Evolutionary conservation across 2,888 invertebrate genomes (phyloP), one percentile per base, ranked within the genome.

Genomic region (Hirtodrosophila trivittata): DNA sequence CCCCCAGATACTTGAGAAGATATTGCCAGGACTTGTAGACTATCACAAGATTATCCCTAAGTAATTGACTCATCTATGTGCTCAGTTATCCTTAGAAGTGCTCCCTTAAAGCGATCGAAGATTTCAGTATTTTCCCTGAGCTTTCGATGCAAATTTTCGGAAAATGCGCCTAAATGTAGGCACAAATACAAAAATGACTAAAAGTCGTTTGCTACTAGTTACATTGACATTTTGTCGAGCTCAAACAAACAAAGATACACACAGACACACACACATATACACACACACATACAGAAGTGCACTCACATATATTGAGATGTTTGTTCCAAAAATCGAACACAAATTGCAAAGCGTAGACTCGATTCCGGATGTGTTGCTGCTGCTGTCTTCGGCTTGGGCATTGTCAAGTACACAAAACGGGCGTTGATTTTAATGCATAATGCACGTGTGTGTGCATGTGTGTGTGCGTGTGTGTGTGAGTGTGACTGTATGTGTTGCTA

Each of bases 381-480:
- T 70, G 45, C 52, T 76, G 77, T 76, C 71, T 76, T 77, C 56
- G 66, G 47, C 54, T 67, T 72, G 49, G 49, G 63, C 74, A 69
- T 57, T 63, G 76, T 51, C 75, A 71, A 72, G 72, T 73, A 74
- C 76, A 80, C 74, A 85, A 72, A 75, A 76, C 70, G 69, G 85
- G 85, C 87, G 87, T 83, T 87, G 88, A 87, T 88, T 88, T 88
- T 87, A 87, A 87, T 88, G 87, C 87, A 88, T 87, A 87, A 86
- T 87, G 87, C 85, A 87, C 78, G 73, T 76, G 56, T 26, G 42
- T 51, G 35, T 41, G 21, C 25, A 30, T 30, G 14, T 32, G 54
- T 38, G 33, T 51, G 42, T 45, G 21, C 41, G 35, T 46, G 51
- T 41, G 32, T 33, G 14, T 30, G 30, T 47, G 14, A 38, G 28